Evolutionary conservation across 2,888 invertebrate genomes (phyloP).

Genomic region (Lasioglossum pauxillum): DNA sequence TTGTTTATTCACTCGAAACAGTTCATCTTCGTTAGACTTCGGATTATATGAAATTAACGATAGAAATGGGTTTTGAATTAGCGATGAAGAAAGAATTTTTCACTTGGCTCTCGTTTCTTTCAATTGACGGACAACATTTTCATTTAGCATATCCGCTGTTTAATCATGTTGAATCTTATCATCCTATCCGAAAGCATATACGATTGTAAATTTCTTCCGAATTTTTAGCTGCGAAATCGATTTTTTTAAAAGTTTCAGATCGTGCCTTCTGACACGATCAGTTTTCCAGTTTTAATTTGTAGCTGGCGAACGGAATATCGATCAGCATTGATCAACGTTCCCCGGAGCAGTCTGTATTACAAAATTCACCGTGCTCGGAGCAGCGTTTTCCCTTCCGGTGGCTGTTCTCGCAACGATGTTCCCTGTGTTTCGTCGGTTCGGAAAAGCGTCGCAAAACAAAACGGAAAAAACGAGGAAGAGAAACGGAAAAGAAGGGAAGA

Average conservation of each 20-base stretch:
- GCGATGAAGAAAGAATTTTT: neutral
- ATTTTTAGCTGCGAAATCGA: neutral
- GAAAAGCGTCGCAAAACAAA: neutral
- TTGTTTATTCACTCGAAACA: neutral
- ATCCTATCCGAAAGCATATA: no score
- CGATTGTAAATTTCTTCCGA: no score
- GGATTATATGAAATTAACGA: no score
- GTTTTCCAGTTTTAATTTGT: neutral
- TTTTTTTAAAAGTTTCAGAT: neutral
- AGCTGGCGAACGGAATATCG: neutral
- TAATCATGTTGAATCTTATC: no score
- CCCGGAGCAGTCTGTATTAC: neutral
- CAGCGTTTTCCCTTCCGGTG: neutral
- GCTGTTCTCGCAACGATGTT: neutral
- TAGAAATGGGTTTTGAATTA: neutral
- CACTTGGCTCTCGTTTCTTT: neutral
- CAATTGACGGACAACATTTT: no score
- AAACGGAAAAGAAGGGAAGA: neutral
- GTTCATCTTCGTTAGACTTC: neutral
- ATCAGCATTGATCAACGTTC: neutral
- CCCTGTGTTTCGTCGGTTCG: neutral
- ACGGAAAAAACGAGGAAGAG: neutral
- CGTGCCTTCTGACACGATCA: no score
- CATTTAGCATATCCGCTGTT: neutral
- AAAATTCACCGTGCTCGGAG: neutral